Percentiles rank a stretch among this genome's conserved stretches.
Conservation (phyloP, 2,113 vertebrate species). For the Crotalus horridus region DNA sequence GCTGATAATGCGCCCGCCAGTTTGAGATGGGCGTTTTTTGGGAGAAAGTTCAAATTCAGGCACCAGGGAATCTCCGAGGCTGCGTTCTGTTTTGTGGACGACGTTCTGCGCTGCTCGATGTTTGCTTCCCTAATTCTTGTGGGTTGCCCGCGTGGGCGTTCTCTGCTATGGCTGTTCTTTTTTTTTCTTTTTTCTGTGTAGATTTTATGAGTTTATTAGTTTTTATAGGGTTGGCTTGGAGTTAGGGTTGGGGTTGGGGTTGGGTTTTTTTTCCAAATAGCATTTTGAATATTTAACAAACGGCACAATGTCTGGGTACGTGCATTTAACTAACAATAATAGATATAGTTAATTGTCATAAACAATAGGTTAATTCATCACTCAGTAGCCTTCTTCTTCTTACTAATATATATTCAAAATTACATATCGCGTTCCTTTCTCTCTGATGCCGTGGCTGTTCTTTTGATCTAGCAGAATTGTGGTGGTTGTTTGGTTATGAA, state of each 20-base stretch:
- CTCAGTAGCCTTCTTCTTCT: too few relatives aligned
- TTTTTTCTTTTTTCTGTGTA: not conserved
- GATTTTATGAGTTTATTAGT: too few relatives aligned
- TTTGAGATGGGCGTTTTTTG: not conserved
- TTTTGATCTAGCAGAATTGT: not conserved
- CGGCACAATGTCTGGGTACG: too few relatives aligned
- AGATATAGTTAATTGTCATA: too few relatives aligned
- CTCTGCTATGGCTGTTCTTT: not conserved
- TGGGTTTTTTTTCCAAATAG: too few relatives aligned
- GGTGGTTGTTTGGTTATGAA: not conserved
- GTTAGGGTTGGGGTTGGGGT: too few relatives aligned
- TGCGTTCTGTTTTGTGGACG: accelerated
- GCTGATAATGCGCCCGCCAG: not conserved
- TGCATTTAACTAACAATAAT: too few relatives aligned
- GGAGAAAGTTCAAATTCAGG: not conserved
- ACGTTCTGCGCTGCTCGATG: accelerated
- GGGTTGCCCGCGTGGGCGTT: not conserved
- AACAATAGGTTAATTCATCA: too few relatives aligned
- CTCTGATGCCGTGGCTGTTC: not conserved
- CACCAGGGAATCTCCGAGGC: not conserved
- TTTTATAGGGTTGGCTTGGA: too few relatives aligned
- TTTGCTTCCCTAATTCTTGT: conserved; percentile 1
- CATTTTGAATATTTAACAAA: too few relatives aligned
- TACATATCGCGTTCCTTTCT: too few relatives aligned
- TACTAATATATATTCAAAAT: too few relatives aligned